A percentile compares a stretch with the other conserved stretches of the same genome.
These are phyloP conservation scores for Anniella stebbinsi DNA, from an alignment of 2,797 vertebrate genomes.

Conservation along the genomic window DNA sequence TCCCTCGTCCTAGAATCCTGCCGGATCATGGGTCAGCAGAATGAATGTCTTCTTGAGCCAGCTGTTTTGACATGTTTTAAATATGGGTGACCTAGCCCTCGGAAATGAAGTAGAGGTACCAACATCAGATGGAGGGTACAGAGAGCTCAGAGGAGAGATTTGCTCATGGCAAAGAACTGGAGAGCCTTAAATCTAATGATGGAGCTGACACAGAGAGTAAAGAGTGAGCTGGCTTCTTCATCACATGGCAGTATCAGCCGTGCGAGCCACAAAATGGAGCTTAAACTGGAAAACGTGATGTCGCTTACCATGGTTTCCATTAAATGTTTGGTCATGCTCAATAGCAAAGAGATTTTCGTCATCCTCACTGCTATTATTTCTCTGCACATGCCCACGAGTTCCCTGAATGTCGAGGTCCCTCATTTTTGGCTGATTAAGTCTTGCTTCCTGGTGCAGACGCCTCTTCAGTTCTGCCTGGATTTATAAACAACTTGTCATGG, in stretches of 20 bases:
- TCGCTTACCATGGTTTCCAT: slow-evolving; percentile 67
- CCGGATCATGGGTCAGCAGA: background rate
- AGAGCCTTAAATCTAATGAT: background rate
- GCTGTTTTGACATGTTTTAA: background rate
- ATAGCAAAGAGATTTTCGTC: slow-evolving; percentile 38
- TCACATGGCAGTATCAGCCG: background rate
- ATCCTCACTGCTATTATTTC: background rate
- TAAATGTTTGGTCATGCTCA: slow-evolving; percentile 58
- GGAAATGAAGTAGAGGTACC: background rate
- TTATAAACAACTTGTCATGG: slow-evolving; percentile 69
- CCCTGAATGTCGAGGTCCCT: slow-evolving; percentile 61
- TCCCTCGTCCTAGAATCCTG: background rate
- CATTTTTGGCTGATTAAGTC: slow-evolving; percentile 66
- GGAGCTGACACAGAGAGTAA: background rate
- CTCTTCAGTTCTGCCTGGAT: slow-evolving; percentile 75
- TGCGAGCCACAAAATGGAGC: background rate
- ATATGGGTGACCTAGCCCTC: background rate
- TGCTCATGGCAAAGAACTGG: too few species aligned
- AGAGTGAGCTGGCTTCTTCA: background rate
- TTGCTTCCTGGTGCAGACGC: slow-evolving; percentile 70
- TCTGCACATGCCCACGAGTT: slow-evolving; percentile 43
- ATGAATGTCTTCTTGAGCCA: background rate
- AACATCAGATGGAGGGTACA: background rate
- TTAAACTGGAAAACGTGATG: background rate
- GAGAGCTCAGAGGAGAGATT: background rate